These are phyloP conservation scores for Aporophyla lueneburgensis DNA, from an alignment of 2,888 invertebrate species.

Conservation along the genomic window DNA sequence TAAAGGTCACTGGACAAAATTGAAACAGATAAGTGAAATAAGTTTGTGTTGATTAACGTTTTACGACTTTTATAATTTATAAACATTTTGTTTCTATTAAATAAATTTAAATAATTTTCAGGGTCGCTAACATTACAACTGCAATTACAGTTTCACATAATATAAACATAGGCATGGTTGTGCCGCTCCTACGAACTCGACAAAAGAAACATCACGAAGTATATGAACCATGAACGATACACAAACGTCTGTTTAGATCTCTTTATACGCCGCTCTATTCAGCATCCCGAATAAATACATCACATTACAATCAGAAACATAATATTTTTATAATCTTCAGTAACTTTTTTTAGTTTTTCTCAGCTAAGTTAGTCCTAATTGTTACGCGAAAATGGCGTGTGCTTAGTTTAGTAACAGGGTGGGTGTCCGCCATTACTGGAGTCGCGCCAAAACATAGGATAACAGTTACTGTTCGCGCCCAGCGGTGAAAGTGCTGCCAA, in stretches of 20 bases:
- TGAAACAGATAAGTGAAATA: not conserved
- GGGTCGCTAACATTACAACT: not conserved
- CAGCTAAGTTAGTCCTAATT: slow-evolving; percentile 40
- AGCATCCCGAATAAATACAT: slow-evolving; percentile 4
- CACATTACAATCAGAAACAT: not conserved
- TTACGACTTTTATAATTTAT: no score
- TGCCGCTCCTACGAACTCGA: slow-evolving; percentile 36
- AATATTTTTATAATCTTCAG: not conserved
- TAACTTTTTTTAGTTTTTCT: not conserved
- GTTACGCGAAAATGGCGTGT: slow-evolving; percentile 62
- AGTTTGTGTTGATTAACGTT: not conserved
- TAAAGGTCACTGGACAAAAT: not conserved
- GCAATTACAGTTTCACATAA: slow-evolving; percentile 14
- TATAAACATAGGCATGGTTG: slow-evolving; percentile 46
- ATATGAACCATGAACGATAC: slow-evolving; percentile 52
- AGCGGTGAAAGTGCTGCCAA: slow-evolving; percentile 82
- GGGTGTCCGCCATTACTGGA: slow-evolving; percentile 79
- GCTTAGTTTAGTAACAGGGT: slow-evolving; percentile 78
- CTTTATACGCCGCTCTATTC: slow-evolving; percentile 22
- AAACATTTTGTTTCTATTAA: not conserved
- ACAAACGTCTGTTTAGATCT: slow-evolving; percentile 39
- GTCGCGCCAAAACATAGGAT: slow-evolving; percentile 82
- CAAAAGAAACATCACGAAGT: slow-evolving; percentile 45
- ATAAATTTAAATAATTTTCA: not conserved
- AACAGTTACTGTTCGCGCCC: slow-evolving; percentile 71